phyloP scores from a whole-genome alignment of 2,113 vertebrate species.

The Chionis minor region DNA sequence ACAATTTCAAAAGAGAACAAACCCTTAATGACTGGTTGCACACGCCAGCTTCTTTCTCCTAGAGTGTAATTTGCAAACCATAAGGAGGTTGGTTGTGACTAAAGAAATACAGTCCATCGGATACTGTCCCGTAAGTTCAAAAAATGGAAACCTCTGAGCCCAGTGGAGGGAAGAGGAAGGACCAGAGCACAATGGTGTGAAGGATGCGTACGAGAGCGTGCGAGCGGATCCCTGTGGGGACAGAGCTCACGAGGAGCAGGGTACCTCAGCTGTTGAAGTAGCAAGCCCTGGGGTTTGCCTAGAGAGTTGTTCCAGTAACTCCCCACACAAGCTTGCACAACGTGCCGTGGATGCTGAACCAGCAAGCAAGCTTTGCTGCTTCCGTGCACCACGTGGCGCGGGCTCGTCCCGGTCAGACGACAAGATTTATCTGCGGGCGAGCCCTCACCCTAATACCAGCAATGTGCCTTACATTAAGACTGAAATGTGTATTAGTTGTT shows the following conservation, averaged over 20 bases:
- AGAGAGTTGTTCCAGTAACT: background rate
- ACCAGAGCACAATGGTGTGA: background rate
- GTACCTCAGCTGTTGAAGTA: background rate
- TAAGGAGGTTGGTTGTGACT: background rate
- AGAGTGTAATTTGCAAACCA: background rate
- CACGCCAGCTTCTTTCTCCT: background rate
- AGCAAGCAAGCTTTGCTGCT: background rate
- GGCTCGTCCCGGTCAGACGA: rapidly evolving
- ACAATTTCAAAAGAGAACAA: background rate
- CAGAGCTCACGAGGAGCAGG: background rate
- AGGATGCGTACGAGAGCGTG: background rate
- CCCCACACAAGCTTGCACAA: background rate
- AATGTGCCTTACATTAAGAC: background rate
- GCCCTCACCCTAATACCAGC: background rate
- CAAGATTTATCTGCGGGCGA: background rate
- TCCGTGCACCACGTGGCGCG: background rate
- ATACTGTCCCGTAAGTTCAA: background rate
- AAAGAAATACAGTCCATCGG: background rate
- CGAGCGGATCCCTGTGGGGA: background rate
- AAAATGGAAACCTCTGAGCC: background rate
- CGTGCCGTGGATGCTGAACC: rapidly evolving
- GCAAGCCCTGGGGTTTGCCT: background rate
- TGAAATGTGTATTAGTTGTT: background rate
- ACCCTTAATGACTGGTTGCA: background rate
- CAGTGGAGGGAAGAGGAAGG: background rate